These are phyloP conservation scores for Pissodes strobi DNA, from an alignment of 1,140 invertebrate species.

Conservation along the genomic window DNA sequence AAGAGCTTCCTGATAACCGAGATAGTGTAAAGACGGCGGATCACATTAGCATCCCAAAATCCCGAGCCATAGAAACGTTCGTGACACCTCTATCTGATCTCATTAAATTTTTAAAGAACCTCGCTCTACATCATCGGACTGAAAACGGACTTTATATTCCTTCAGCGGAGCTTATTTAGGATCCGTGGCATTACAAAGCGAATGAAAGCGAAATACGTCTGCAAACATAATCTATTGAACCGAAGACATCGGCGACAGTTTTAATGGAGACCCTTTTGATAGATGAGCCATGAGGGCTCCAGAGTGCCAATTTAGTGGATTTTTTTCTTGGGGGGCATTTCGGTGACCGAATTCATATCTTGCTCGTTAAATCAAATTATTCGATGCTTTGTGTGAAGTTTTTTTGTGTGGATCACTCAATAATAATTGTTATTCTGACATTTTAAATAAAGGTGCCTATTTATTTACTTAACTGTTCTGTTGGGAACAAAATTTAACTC, in stretches of 20 bases:
- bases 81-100: conserved; percentile 6
- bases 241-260: conserved; percentile 3
- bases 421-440: no score
- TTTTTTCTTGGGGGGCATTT: no score
- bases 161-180: conserved; percentile 8
- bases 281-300: neutral
- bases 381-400: no score
- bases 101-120: conserved; percentile 14
- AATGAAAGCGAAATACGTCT: conserved; percentile 18
- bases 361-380: no score
- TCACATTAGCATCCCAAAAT: conserved; percentile 6
- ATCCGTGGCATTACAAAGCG: conserved; percentile 14
- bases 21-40: neutral
- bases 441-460: no score
- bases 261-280: conserved; percentile 8
- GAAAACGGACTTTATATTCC: conserved; percentile 13
- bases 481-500: no score
- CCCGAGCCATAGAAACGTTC: conserved; percentile 7
- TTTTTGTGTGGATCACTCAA: no score
- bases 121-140: conserved; percentile 1
- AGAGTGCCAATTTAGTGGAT: no score
- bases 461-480: no score
- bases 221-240: conserved; percentile 16
- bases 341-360: no score
- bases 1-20: neutral